Percentiles rank a stretch among this genome's conserved stretches.
Conservation (phyloP, 2,888 invertebrate genomes). For the Drosophila glabriapex region DNA sequence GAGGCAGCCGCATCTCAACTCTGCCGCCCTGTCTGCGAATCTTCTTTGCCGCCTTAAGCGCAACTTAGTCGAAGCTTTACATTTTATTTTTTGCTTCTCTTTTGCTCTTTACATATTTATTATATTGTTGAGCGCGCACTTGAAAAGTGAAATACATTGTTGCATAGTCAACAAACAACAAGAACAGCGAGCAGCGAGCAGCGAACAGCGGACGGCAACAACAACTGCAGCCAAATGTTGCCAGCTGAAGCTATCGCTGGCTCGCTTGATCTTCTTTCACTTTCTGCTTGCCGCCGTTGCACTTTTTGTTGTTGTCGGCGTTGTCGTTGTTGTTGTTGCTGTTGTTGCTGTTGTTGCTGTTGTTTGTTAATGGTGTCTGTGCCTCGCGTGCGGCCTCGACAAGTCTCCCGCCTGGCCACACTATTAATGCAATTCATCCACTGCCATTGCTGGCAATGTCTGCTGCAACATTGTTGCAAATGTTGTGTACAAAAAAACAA, state of each 20-base stretch:
- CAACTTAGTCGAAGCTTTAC: constrained; percentile 20
- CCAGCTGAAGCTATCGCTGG: constrained; percentile 59
- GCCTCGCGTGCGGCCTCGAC: constrained; percentile 46
- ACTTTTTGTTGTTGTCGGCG: constrained; percentile 27
- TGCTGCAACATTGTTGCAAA: constrained; percentile 67
- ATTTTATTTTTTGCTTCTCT: not conserved
- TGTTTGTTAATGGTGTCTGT: constrained; percentile 34
- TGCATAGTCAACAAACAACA: constrained; percentile 37
- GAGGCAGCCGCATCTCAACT: constrained; percentile 6
- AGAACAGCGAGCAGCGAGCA: not conserved
- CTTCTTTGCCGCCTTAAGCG: constrained; percentile 21
- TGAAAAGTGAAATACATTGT: constrained; percentile 50
- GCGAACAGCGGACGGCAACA: not conserved
- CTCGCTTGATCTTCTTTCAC: constrained; percentile 73
- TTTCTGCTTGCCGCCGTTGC: constrained; percentile 61
- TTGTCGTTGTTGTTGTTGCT: constrained; percentile 10
- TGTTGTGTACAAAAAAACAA: constrained; percentile 51
- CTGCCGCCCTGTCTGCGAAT: constrained; percentile 18
- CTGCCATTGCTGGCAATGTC: constrained; percentile 59
- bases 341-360: constrained; percentile 26
- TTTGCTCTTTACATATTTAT: constrained; percentile 8
- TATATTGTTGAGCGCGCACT: constrained; percentile 43
- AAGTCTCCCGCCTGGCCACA: constrained; percentile 53
- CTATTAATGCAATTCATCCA: constrained; percentile 72
- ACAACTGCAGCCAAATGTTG: constrained; percentile 38